Percentiles rank a stretch among this genome's conserved stretches.
Conservation (phyloP, 2,888 invertebrate genomes). For the Yponomeuta cagnagella region DNA sequence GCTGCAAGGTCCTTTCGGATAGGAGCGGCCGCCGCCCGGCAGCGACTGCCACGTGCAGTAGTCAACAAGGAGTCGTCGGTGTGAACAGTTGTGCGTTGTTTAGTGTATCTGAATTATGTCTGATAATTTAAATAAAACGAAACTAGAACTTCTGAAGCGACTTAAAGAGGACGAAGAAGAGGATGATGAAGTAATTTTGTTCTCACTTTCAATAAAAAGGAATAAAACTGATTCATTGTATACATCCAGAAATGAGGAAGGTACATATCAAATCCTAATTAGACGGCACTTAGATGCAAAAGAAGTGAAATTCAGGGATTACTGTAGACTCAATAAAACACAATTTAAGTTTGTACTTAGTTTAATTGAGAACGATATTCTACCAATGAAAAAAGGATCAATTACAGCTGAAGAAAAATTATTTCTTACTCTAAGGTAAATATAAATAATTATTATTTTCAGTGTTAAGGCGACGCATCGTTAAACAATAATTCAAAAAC, state of each 20-base stretch:
- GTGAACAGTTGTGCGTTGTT: background rate
- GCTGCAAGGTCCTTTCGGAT: constrained; percentile 15
- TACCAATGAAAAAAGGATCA: constrained; percentile 15
- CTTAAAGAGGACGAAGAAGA: constrained; percentile 13
- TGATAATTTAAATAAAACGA: background rate
- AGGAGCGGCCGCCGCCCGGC: constrained; percentile 17
- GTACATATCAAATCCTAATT: constrained; percentile 11
- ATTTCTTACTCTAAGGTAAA: constrained; percentile 10
- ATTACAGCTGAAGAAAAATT: constrained; percentile 14
- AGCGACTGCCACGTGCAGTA: constrained; percentile 16
- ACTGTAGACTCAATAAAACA: constrained; percentile 11
- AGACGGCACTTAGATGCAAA: constrained; percentile 1
- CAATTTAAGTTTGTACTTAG: constrained; percentile 18
- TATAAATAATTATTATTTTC: background rate
- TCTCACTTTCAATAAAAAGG: constrained; percentile 15
- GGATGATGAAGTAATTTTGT: constrained; percentile 17
- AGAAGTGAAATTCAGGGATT: background rate
- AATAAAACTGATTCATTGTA: constrained; percentile 17
- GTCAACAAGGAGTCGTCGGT: background rate
- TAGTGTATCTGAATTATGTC: background rate
- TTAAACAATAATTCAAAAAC: too few relatives aligned
- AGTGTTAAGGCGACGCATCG: too few relatives aligned
- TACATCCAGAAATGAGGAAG: constrained; percentile 16
- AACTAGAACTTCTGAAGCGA: constrained; percentile 14
- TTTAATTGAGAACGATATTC: constrained; percentile 17